Base-by-base conservation (phyloP, 2,888 invertebrate genomes). In the Sarcophaga variegata region DNA sequence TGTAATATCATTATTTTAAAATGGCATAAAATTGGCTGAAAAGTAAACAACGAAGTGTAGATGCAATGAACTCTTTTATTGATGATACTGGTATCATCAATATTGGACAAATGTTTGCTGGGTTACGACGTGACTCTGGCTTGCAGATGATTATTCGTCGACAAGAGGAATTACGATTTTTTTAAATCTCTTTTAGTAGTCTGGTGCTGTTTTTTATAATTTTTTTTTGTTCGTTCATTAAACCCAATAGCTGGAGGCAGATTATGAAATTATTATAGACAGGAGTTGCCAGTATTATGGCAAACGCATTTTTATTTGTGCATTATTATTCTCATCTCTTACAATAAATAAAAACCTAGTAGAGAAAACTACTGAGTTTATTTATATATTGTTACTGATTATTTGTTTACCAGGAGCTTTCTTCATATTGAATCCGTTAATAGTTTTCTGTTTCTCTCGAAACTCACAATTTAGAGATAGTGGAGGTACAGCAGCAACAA, bases 181-280 rank as follows among this genome's bases (percentile, higher is more conserved):
- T 76, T 47, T 25, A 62, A 70, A 49, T 83, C 81, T 83, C 62
- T 54, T 70, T 74, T 75, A 64, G 59, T 74, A 37, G 37, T 47
- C 47, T 45, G 54, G 4, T 66, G 60, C 70, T 72, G 49, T 49
- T 78, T 66, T 74, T 78, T 14, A 37, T 37, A 37, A 2, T 37
- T 37, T 37, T 45, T 45, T 70, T 74, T 64, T 67, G 37, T 80
- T 90, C 91, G 91, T 91, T 92, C 92, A 91, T 91, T 92, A 91
- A 91, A 92, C 91, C 90, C 92, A 90, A 91, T 90, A 90, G 91
- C 90, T 81, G 63, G 60, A 78, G 83, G 86, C 83, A 81, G 37
- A 64, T 83, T 80, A 80, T 71, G 69, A 83, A 83, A 76, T 80
- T 76, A 83, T 80, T 80, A 81, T 72, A 85, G 77, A 54, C 81